Evolutionary conservation across 2,113 vertebrate species (phyloP).

Genomic region (Aleadryas rufinucha): DNA sequence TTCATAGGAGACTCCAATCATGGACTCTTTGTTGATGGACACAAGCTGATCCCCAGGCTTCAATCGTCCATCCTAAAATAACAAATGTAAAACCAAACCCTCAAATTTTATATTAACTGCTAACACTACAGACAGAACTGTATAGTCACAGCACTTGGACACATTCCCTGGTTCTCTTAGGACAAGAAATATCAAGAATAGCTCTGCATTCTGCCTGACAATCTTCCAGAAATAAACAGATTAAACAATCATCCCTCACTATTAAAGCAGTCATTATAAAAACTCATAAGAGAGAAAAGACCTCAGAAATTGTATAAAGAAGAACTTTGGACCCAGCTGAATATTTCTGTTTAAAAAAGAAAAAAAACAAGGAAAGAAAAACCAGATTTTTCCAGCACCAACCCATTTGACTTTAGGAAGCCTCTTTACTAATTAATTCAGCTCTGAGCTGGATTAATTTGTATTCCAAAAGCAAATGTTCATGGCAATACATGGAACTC

Average conservation of each 20-base stretch:
- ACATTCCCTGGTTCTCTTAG: neutral
- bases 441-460: slow-evolving; percentile 10
- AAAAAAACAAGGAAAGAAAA: neutral
- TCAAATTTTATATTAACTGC: neutral
- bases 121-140: neutral
- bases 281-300: neutral
- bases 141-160: neutral
- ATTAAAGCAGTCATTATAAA: neutral
- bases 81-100: neutral
- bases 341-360: neutral
- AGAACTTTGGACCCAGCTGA: neutral
- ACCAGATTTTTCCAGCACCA: neutral
- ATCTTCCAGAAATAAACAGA: neutral
- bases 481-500: neutral
- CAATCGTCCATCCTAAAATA: slow-evolving; percentile 86
- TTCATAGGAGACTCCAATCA: slow-evolving; percentile 90
- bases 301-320: neutral
- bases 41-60: slow-evolving; percentile 91
- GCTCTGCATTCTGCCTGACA: neutral
- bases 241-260: neutral
- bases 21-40: slow-evolving; percentile 91
- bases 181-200: neutral
- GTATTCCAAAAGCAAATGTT: slow-evolving; percentile 1
- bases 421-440: slow-evolving; percentile 11
- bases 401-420: neutral